phyloP scores from a whole-genome alignment of 2,888 invertebrate genomes.

The Epinotia brunnichana region DNA sequence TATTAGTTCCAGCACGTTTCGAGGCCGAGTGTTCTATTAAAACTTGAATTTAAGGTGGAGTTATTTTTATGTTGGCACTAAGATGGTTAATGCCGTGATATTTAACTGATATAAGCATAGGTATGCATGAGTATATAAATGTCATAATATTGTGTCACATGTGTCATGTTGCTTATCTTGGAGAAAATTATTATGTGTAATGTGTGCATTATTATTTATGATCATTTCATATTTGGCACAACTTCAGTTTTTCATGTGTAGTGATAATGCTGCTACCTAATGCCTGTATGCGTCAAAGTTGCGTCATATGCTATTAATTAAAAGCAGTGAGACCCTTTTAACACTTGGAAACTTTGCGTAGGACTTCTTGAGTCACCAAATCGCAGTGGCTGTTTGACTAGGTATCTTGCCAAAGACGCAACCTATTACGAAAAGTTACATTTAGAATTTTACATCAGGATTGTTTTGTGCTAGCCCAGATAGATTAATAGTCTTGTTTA shows the following conservation, averaged over 20 bases:
- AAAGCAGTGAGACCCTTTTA: conserved; percentile 10
- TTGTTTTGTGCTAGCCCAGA: neutral
- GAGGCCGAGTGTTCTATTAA: no score
- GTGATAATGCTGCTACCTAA: neutral
- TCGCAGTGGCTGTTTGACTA: neutral
- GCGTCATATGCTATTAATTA: conserved; percentile 24
- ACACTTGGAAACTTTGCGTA: conserved; percentile 10
- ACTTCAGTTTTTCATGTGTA: conserved; percentile 18
- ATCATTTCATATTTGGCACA: conserved; percentile 12
- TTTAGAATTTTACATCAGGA: neutral
- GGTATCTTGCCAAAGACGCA: conserved; percentile 3
- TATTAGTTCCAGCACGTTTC: no score
- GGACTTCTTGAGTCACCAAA: conserved; percentile 9
- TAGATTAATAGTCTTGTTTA: no score
- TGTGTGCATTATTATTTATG: neutral
- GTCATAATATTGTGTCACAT: neutral
- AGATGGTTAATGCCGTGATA: no score
- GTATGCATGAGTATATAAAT: neutral
- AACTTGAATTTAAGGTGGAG: no score
- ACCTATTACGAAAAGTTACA: neutral
- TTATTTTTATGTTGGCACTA: no score
- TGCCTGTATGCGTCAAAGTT: neutral
- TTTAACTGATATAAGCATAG: no score
- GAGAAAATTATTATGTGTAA: neutral
- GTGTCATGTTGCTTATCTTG: neutral